phyloP scores from a whole-genome alignment of 2,113 vertebrate species.

The Oryzias melastigma region DNA sequence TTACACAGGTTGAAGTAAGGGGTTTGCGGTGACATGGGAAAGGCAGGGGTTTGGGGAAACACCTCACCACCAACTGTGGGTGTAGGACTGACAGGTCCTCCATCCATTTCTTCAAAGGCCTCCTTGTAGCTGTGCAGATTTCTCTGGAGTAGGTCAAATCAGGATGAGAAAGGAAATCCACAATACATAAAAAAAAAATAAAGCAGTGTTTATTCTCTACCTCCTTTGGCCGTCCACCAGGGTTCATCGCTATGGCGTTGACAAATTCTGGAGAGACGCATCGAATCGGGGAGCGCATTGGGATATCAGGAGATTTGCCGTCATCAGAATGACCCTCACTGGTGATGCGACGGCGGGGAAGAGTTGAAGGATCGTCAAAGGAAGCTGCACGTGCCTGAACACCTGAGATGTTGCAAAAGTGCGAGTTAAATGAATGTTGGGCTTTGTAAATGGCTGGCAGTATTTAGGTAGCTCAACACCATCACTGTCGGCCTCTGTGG shows the following conservation, averaged over 20 bases:
- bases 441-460: no score
- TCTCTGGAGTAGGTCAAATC: slow-evolving; percentile 76
- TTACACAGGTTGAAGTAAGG: slow-evolving; percentile 83
- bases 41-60: slow-evolving; percentile 82
- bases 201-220: slow-evolving; percentile 60
- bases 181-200: neutral
- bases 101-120: slow-evolving; percentile 93
- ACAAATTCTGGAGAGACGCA: slow-evolving; percentile 93
- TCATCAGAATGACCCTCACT: slow-evolving; percentile 83
- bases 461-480: neutral
- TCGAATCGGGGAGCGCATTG: slow-evolving; percentile 85
- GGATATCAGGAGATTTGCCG: slow-evolving; percentile 69
- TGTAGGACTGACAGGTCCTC: slow-evolving; percentile 79
- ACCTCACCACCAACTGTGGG: slow-evolving; percentile 88
- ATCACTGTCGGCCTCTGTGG: slow-evolving; percentile 24
- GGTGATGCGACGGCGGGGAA: slow-evolving; percentile 74
- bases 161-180: slow-evolving; percentile 13
- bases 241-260: slow-evolving; percentile 92
- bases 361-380: slow-evolving; percentile 69
- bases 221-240: slow-evolving; percentile 97
- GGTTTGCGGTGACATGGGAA: slow-evolving; percentile 81
- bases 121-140: slow-evolving; percentile 98
- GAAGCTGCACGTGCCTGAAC: slow-evolving; percentile 80
- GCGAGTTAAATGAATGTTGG: slow-evolving; percentile 1
- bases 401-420: slow-evolving; percentile 67